Base-by-base conservation (phyloP, 2,113 vertebrate genomes). In the Formicarius rufipectus region DNA sequence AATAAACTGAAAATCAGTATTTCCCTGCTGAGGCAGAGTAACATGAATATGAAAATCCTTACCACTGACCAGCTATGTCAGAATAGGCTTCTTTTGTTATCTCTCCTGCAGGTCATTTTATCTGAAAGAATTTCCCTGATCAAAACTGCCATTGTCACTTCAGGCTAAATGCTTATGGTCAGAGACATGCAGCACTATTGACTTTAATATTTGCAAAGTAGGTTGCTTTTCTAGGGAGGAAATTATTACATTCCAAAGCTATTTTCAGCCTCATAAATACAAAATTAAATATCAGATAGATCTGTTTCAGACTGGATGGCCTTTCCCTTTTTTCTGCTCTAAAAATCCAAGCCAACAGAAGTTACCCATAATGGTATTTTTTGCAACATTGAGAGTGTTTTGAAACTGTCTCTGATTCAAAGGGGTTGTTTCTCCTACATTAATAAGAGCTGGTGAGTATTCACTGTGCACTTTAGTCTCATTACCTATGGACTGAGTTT, bases 171-270 rank as follows among this genome's bases (percentile, higher is more conserved):
- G 22, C 42, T 67, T 58, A 28, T 2, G 40, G 74, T 52, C 69
- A 93, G 74, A 82, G 42, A 78, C 52, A 42, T 8, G 64, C 47
- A 60, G 53, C 30, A 53, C 17, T 62, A 74, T 45, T 5, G 12
- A 74, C 77, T 84, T 91, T 2, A 87, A 67, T 45, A 91, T 53
- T n/a, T 49, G 64, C 66, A 55, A 74, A 69, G 67, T 49, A 66
- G n/a, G 69, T 45, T 90, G 47, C 33, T 84, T 71, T 90, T 75
- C 85, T 62, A 45, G 25, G 52, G 50, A 91, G 88, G 88, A 96
- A 95, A 94, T 87, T 84, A 74, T 78, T 84, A 60, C 69, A 50
- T 90, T 89, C 73, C 85, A 82, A 55, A 89, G 73, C 60, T 74
- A 84, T 84, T 94, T 93, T 87, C 92, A 89, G 84, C 45, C 49